Evolutionary conservation across 2,797 vertebrate genomes (phyloP).

Genomic region (Tolypeutes matacus): DNA sequence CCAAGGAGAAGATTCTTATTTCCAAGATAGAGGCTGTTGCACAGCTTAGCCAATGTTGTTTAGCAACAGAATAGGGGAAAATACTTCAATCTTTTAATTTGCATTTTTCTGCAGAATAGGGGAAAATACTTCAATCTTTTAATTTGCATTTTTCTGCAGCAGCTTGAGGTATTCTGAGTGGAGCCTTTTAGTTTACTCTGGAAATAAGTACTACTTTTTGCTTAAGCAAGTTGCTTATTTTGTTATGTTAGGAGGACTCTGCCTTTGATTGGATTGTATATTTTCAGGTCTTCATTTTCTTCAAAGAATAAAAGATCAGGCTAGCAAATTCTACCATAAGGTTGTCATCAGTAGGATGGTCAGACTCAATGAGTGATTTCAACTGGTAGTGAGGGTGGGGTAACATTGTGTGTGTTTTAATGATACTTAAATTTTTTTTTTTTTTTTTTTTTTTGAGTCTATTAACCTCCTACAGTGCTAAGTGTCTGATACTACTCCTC

Average conservation of each 20-base stretch:
- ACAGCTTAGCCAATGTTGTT: background rate
- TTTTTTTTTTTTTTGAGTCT: conserved; percentile 39
- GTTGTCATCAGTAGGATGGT: conserved; percentile 69
- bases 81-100: background rate
- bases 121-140: background rate
- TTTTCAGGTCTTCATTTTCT: conserved; percentile 62
- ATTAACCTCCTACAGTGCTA: too few species aligned
- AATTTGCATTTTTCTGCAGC: conserved; percentile 14
- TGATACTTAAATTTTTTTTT: background rate
- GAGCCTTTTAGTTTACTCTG: conserved; percentile 52
- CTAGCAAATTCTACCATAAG: conserved; percentile 21
- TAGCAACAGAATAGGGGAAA: background rate
- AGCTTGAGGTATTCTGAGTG: conserved; percentile 28
- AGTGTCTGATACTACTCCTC: too few species aligned
- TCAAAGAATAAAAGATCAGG: conserved; percentile 44
- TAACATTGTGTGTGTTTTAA: background rate
- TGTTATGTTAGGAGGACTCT: conserved; percentile 37
- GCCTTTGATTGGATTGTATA: background rate
- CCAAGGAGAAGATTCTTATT: conserved; percentile 5
- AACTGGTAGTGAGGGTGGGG: background rate
- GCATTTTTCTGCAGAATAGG: conserved; percentile 5
- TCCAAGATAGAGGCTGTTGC: background rate
- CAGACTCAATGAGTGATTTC: background rate
- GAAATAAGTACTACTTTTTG: conserved; percentile 45
- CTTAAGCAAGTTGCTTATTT: conserved; percentile 60